phyloP scores from a whole-genome alignment of 2,888 invertebrate species.

The Rotaria macrura region DNA sequence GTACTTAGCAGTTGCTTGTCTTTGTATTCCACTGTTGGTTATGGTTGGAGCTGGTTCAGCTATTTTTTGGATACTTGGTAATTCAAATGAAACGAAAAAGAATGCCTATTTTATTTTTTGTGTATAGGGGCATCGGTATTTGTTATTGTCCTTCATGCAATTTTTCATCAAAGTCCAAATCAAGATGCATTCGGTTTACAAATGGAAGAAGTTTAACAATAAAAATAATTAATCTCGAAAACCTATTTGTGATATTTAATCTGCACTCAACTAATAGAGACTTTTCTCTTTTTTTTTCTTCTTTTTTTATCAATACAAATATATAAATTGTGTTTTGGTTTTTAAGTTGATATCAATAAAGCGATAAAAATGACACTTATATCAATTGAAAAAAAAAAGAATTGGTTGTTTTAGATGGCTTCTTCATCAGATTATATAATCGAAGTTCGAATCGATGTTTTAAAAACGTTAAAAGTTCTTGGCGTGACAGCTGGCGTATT shows the following conservation, averaged over 20 bases:
- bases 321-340: background rate
- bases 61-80: conserved; percentile 6
- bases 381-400: background rate
- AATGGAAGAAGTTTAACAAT: conserved; percentile 8
- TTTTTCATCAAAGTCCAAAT: conserved; percentile 5
- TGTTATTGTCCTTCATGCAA: background rate
- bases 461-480: background rate
- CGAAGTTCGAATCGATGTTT: background rate
- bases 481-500: background rate
- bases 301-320: too few species aligned
- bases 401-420: background rate
- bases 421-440: background rate
- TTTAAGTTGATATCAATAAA: background rate
- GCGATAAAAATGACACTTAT: background rate
- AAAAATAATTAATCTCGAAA: background rate
- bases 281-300: background rate
- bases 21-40: background rate
- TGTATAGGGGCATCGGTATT: conserved; percentile 7
- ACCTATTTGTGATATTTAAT: background rate
- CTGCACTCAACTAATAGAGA: background rate
- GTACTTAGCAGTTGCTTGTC: background rate
- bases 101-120: background rate
- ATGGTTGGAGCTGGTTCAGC: conserved; percentile 10
- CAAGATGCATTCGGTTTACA: conserved; percentile 5
- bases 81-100: background rate